Base-by-base conservation (phyloP, 1,140 invertebrate species). In the Drosophila guanche region DNA sequence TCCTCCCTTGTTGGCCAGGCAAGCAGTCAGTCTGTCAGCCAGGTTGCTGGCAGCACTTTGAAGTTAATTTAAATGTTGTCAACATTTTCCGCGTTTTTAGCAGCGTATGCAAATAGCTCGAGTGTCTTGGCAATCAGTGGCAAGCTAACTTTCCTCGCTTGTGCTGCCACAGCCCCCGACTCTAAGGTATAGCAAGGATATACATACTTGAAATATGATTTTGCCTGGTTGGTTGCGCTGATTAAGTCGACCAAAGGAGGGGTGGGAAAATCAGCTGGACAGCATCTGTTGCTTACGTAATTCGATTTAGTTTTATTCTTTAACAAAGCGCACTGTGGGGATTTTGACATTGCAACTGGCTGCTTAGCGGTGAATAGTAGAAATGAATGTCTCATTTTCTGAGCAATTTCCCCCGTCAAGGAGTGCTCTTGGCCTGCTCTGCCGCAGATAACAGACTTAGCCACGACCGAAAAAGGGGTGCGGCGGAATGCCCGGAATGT, bases 21-120 rank as follows among this genome's bases (percentile, higher is more conserved):
- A 25, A 46, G 47, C 46, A 48, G 50, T 40, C 58, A 77, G 58
- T 57, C 45, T 67, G 41, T 37, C 50, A 66, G 74, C 37, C 56
- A 74, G 66, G 76, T 65, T 63, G 66, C 57, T 71, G 78, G 69
- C 74, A 76, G 71, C 78, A 90, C 86, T 90, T 90, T 90, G 81
- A 86, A 90, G 77, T 84, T 90, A 85, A 90, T 90, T 90, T 90
- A 86, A 90, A 90, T 90, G 86, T 79, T 90, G 76, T 76, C 80
- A 90, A 79, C 75, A 76, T 90, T 81, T 81, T 77, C 74, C 63
- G 62, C 58, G 63, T 74, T 83, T 71, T 79, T 74, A 70, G 77
- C 81, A 67, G 81, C 77, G 73, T 78, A 86, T 88, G 83, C 83
- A 86, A 86, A 88, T 86, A 70, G 61, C 77, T 86, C 56, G 78